Base-by-base conservation (phyloP, 2,888 invertebrate genomes). In the Chrysolina oricalcia region DNA sequence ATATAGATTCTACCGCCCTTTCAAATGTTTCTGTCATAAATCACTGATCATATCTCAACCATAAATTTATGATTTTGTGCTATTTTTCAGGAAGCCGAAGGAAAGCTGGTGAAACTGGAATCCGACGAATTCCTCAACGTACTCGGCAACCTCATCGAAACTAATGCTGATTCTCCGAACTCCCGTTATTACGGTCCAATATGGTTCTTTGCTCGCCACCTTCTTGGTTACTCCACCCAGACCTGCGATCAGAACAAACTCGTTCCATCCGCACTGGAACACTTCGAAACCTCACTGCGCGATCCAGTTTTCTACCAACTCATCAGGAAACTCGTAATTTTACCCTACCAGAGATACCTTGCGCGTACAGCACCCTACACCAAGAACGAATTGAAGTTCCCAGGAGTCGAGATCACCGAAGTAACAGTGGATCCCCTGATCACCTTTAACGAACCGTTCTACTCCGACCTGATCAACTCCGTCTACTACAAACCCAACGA, bases 251-350 rank as follows among this genome's bases (percentile, higher is more conserved):
- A 90, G 21, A 84, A 87, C 73, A 78, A 90, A 76, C 88, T 91
- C 73, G 87, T 90, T 0, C 93, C 93, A 46, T 92, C 93, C 11
- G 91, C 89, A 10, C 87, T 94, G 79, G 92, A 94, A 84, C 91
- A 93, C 81, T 91, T 91, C 83, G 91, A 93, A 84, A 93, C 93
- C 13, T 89, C 91, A 8, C 88, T 93, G 21, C 91, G 93, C 68
- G 94, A 94, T 83, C 94, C 94, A 13, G 92, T 91, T 40, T 93
- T 93, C 90, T 94, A 92, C 88, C 91, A 92, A 86, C 90, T 94
- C 73, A 91, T 89, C 90, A 92, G 92, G 85, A 91, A 91, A 78
- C 89, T 94, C 77, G 86, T 91, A 40, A 15, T 59, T 0, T 86
- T 89, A 46, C 87, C 93, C 67, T 93, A 93, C 90, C 88, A 89